Evolutionary conservation across 2,797 vertebrate species (phyloP).

Genomic region (Squalus acanthias): DNA sequence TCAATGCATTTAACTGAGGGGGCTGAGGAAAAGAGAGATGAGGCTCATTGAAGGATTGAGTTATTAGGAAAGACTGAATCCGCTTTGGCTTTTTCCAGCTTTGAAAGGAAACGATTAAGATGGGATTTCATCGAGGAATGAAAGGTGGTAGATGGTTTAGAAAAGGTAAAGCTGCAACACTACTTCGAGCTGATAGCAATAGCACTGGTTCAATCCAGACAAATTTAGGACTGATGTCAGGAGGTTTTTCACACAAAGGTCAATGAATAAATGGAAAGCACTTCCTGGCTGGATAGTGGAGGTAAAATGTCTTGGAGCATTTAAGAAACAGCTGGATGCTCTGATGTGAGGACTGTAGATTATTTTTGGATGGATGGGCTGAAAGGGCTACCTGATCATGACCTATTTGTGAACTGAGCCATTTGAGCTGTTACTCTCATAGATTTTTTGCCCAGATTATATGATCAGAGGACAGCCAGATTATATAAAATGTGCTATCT

Average conservation of each 20-base stretch:
- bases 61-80: neutral
- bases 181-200: neutral
- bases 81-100: neutral
- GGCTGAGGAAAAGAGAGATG: neutral
- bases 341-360: neutral
- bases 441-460: neutral
- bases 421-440: neutral
- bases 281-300: neutral
- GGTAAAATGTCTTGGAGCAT: neutral
- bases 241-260: neutral
- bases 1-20: neutral
- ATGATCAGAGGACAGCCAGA: neutral
- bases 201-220: neutral
- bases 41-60: neutral
- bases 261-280: neutral
- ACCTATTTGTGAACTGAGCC: neutral
- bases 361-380: neutral
- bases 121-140: neutral
- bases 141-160: neutral
- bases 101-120: neutral
- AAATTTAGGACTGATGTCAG: neutral
- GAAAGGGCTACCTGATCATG: neutral
- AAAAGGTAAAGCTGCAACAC: neutral
- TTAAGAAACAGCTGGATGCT: neutral
- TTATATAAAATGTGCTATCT: neutral